Evolutionary conservation across 2,113 vertebrate species (phyloP).

Genomic region (Microtus richardsoni): DNA sequence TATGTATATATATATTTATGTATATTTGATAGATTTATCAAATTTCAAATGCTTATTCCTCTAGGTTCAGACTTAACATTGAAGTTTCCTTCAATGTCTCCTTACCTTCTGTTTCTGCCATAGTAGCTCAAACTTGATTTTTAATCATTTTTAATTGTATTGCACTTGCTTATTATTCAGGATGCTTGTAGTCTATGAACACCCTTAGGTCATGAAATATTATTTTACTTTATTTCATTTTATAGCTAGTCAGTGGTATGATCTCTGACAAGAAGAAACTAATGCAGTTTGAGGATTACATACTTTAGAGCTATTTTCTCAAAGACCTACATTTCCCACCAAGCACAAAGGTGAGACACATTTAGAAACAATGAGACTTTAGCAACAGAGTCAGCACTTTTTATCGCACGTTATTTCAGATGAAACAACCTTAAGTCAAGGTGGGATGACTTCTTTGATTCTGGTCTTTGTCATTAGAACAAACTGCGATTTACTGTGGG

Average conservation of each 20-base stretch:
- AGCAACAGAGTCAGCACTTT: neutral
- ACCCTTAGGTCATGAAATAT: neutral
- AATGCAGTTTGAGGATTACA: neutral
- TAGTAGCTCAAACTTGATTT: neutral
- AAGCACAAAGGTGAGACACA: neutral
- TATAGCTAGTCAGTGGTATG: neutral
- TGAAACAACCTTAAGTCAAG: neutral
- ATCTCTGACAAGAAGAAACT: neutral
- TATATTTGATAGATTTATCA: neutral
- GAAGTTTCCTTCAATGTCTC: neutral
- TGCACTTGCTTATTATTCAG: neutral
- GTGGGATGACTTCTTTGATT: neutral
- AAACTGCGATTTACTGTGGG: constrained; percentile 2
- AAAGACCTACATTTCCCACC: neutral
- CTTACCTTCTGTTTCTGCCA: neutral
- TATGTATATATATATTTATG: neutral
- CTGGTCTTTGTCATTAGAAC: constrained; percentile 42
- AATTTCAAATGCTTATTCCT: neutral
- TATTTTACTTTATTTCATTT: constrained; percentile 57
- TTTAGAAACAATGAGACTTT: neutral
- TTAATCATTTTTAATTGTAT: neutral
- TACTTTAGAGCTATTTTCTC: neutral
- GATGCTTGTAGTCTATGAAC: neutral
- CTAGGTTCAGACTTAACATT: neutral
- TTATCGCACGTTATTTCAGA: neutral